Evolutionary conservation across 2,113 vertebrate species (phyloP), one percentile per base, ranked within the genome.

Genomic region (Elanoides forficatus): DNA sequence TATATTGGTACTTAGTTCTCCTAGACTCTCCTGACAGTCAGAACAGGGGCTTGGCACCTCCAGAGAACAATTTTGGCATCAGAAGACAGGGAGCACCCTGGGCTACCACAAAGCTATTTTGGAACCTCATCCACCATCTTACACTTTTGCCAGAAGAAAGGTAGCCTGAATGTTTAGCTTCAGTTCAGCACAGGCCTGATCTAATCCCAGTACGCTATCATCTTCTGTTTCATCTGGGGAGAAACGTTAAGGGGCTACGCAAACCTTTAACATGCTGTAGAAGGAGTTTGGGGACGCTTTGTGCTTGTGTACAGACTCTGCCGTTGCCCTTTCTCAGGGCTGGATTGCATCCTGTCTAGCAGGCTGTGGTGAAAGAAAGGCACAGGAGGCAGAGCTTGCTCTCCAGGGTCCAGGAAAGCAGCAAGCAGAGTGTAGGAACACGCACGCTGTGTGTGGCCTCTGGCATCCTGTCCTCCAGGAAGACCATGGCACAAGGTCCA

Each of bases 261-360:
- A 74, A 43, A 36, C 36, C 11, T 45, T 67, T 48, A 36, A 13
- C 15, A 15, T 34, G n/a, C 18, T 59, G 20, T 6, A 22, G 60
- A 82, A 74, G n/a, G 32, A 59, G 11, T n/a, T 0, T 55, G 40
- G n/a, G 27, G n/a, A 60, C 4, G 5, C 15, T 11, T 58, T 34
- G 18, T 15, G 29, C 73, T 32, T 38, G 19, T 13, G 53, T 7
- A 18, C 9, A 45, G 68, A 48, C 42, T 8, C 30, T 60, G n/a
- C 10, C 0, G 0, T 30, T 48, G 42, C 14, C 27, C 5, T 48
- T 76, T 67, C 71, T n/a, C 5, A 4, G 43, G 38, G 59, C 38
- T 62, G 55, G 42, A 38, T 32, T 47, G n/a, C 38, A 30, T 26
- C 32, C 30, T 36, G 43, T 40, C 32, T 58, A 53, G 9, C 47